Base-by-base conservation (phyloP, 2,888 invertebrate genomes). In the Chromoteleia sp. region DNA sequence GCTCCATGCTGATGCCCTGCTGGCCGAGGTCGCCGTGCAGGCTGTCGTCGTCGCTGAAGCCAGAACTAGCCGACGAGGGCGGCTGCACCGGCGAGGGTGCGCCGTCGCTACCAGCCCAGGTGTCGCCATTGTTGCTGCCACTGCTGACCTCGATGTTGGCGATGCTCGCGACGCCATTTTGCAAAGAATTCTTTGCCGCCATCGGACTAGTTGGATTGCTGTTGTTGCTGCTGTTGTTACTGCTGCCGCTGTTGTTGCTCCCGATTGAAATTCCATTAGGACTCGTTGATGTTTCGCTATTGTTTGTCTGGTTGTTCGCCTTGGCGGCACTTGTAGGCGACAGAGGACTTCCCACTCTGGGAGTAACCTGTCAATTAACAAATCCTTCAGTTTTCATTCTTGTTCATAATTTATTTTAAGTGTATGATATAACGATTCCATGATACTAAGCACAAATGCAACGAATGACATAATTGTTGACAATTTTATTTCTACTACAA, bases 21-120 rank as follows among this genome's bases (percentile, higher is more conserved):
- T 94, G 94, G 8, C 92, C 92, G 63, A 92, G 88, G 85, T 95
- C 95, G 85, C 94, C 95, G 92, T 95, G 94, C 87, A 96, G 94
- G 91, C 96, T 96, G 93, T 97, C 97, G 93, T 97, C 97, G 93
- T 97, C 97, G 88, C 97, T 97, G 93, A 97, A 96, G 58, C 97
- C 97, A 80, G 97, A 97, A 81, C 95, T 95, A 84, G 95, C 95
- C 84, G 95, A 95, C 90, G 94, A 95, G 85, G 94, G 95, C 83
- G 94, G 94, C 87, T 96, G 91, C 88, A 89, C 88, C 30, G 90
- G 92, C 30, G 90, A 94, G 91, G 89, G 94, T 91, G 93, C 94
- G 87, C 94, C 92, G 65, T 89, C 90, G 83, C 87, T 90, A 33
- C 87, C 93, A 54, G 92, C 91, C 92, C 93, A 93, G 78, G 91